Evolutionary conservation across 2,797 vertebrate genomes (phyloP).

Genomic region (Typhlichthys eigenmanni): DNA sequence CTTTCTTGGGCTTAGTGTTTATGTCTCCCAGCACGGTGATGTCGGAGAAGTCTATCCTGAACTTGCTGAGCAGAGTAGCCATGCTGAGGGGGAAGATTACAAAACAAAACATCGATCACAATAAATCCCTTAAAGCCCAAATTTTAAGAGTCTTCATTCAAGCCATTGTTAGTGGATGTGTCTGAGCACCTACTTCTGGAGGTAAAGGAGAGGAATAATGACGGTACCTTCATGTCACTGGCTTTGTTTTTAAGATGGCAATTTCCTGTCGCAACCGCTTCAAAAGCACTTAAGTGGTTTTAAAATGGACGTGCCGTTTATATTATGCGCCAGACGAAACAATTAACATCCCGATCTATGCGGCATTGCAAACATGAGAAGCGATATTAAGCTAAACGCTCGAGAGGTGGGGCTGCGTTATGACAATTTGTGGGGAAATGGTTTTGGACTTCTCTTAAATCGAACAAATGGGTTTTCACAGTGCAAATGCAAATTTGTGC

Average conservation of each 20-base stretch:
- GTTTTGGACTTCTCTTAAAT: constrained; percentile 10
- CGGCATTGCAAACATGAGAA: background rate
- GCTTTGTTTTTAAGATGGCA: no score
- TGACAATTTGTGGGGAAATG: constrained; percentile 6
- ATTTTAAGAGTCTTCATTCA: constrained; percentile 2
- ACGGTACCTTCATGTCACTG: no score
- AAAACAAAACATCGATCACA: constrained; percentile 10
- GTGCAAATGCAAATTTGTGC: constrained; percentile 14
- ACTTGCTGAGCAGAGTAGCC: constrained; percentile 97
- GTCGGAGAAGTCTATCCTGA: constrained; percentile 98
- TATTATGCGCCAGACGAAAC: no score
- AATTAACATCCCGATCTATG: no score
- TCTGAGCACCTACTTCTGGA: constrained; percentile 21
- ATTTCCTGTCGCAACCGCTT: no score
- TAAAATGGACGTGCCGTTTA: no score
- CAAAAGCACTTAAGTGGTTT: no score
- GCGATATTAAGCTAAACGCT: background rate
- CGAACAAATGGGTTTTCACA: constrained; percentile 11
- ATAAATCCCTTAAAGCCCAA: constrained; percentile 7
- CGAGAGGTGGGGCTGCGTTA: background rate
- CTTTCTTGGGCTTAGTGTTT: constrained; percentile 96
- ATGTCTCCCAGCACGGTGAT: constrained; percentile 96
- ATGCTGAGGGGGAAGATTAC: constrained; percentile 76
- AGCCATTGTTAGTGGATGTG: constrained; percentile 18
- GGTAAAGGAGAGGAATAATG: no score